Evolutionary conservation across 1,140 invertebrate species (phyloP).

Genomic region (Sarcophaga peregrina): DNA sequence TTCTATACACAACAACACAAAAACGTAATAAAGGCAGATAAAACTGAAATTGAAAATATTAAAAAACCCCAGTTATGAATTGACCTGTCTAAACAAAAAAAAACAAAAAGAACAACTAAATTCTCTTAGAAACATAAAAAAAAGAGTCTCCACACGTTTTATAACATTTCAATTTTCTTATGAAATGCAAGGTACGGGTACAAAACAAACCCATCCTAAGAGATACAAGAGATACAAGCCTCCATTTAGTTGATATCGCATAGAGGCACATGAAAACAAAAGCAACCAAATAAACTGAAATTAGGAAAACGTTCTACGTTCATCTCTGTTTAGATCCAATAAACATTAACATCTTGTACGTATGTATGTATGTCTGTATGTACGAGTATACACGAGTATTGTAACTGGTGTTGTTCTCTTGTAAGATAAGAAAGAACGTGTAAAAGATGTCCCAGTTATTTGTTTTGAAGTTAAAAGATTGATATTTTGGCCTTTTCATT

Average conservation of each 20-base stretch:
- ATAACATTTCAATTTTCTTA: conserved; percentile 22
- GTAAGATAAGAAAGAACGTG: conserved; percentile 16
- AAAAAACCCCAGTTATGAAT: background rate
- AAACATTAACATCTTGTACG: conserved; percentile 8
- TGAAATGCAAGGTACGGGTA: background rate
- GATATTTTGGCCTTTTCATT: background rate
- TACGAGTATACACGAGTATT: background rate
- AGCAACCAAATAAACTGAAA: no score
- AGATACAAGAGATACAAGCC: no score
- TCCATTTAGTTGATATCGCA: no score
- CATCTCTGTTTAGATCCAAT: conserved; percentile 10
- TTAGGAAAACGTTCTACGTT: background rate
- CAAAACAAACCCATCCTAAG: no score
- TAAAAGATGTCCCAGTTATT: conserved; percentile 19
- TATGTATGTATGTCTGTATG: background rate
- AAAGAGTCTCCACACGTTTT: conserved; percentile 26
- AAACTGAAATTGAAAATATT: background rate
- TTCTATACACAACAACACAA: background rate
- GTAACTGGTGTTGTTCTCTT: no score
- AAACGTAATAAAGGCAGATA: background rate
- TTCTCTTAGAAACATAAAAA: background rate
- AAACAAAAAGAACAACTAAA: background rate
- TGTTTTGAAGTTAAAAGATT: conserved; percentile 1
- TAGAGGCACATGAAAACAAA: no score
- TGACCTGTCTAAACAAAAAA: conserved; percentile 20